Evolutionary conservation across 2,888 invertebrate genomes (phyloP).

Genomic region (Oasisia sp.): DNA sequence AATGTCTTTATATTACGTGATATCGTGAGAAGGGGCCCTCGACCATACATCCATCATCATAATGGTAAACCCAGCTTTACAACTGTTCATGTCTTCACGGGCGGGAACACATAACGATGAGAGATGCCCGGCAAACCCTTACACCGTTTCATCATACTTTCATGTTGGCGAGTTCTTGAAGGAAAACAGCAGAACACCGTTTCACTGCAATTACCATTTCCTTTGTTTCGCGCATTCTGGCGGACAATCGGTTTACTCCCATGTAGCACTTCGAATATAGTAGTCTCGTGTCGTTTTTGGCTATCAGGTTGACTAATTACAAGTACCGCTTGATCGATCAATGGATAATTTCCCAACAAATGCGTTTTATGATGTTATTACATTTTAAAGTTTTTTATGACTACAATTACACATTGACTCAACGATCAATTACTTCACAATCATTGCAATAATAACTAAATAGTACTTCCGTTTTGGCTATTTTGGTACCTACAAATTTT

Average conservation of each 20-base stretch:
- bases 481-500: too few relatives aligned
- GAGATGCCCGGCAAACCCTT: neutral
- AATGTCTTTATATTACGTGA: conserved; percentile 8
- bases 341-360: neutral
- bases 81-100: neutral
- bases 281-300: neutral
- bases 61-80: neutral
- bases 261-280: neutral
- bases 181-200: neutral
- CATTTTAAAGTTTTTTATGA: too few relatives aligned
- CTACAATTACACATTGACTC: too few relatives aligned
- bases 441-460: neutral
- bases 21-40: neutral
- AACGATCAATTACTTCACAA: neutral
- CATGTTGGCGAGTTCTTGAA: neutral
- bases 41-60: neutral
- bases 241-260: neutral
- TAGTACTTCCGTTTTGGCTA: too few relatives aligned
- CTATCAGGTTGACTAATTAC: neutral
- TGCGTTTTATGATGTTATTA: neutral
- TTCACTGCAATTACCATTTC: neutral
- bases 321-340: neutral
- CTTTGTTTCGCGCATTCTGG: neutral
- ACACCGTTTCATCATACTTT: neutral
- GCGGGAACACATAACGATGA: neutral